These are phyloP conservation scores for Dreissena polymorpha DNA, from an alignment of 1,140 invertebrate species.

Conservation along the genomic window DNA sequence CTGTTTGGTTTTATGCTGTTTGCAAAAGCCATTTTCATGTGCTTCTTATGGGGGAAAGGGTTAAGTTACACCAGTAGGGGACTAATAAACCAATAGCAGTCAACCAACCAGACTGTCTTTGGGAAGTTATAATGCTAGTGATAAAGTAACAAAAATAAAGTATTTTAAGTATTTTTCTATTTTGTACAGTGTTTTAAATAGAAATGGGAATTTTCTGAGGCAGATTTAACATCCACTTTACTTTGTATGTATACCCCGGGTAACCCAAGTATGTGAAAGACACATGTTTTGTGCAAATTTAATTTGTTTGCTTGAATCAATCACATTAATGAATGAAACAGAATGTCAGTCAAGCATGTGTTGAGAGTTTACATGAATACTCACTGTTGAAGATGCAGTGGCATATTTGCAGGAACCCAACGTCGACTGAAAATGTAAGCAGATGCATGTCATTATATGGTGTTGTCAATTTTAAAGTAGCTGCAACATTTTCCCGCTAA, in stretches of 20 bases:
- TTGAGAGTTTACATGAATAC: neutral
- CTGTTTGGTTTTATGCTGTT: no score
- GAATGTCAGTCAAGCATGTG: neutral
- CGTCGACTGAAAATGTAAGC: constrained; percentile 22
- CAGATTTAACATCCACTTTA: neutral
- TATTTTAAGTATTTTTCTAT: no score
- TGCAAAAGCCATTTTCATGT: no score
- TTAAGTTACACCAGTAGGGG: no score
- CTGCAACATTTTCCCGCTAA: neutral
- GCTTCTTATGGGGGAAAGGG: no score
- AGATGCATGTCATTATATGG: neutral
- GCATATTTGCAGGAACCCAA: constrained; percentile 43
- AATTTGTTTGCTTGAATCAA: neutral
- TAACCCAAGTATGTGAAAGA: neutral
- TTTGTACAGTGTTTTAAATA: no score
- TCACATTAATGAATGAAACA: neutral
- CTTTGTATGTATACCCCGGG: neutral
- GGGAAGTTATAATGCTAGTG: no score
- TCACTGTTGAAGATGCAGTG: constrained; percentile 37
- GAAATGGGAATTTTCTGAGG: no score
- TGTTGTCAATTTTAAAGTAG: neutral
- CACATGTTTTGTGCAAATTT: neutral
- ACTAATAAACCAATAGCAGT: no score
- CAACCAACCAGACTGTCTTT: no score
- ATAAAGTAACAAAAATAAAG: no score